These are phyloP conservation scores for Archocentrus centrarchus DNA, from an alignment of 2,113 vertebrate species.

Conservation along the genomic window DNA sequence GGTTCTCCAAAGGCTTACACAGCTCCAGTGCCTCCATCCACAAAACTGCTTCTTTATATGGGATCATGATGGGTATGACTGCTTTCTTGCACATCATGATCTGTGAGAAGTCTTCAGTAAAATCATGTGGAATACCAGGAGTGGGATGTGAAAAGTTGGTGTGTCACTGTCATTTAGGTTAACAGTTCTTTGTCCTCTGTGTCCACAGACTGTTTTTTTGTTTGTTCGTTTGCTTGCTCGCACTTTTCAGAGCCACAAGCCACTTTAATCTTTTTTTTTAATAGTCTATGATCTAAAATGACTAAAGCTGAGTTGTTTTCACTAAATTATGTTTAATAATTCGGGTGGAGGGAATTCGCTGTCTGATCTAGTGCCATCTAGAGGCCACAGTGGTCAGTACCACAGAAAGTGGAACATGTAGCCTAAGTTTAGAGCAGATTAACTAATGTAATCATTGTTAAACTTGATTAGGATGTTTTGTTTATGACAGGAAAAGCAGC, in stretches of 20 bases:
- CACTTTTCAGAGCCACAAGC: not conserved
- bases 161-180: too few species aligned
- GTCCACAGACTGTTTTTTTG: too few species aligned
- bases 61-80: too few species aligned
- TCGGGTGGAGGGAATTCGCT: not conserved
- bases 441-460: not conserved
- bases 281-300: not conserved
- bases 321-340: not conserved
- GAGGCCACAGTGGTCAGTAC: not conserved
- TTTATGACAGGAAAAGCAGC: not conserved
- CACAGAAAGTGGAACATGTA: not conserved
- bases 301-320: not conserved
- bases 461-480: constrained; percentile 1
- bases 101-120: too few species aligned
- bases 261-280: not conserved
- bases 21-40: not conserved
- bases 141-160: too few species aligned
- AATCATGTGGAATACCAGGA: too few species aligned
- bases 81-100: too few species aligned
- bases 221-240: not conserved
- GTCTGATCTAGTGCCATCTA: not conserved
- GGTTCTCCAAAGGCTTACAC: not conserved
- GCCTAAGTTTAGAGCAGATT: not conserved
- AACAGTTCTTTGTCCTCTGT: too few species aligned
- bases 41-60: not conserved